These are phyloP conservation scores for Drosophila jambulina DNA, from an alignment of 1,140 invertebrate genomes.

Conservation along the genomic window DNA sequence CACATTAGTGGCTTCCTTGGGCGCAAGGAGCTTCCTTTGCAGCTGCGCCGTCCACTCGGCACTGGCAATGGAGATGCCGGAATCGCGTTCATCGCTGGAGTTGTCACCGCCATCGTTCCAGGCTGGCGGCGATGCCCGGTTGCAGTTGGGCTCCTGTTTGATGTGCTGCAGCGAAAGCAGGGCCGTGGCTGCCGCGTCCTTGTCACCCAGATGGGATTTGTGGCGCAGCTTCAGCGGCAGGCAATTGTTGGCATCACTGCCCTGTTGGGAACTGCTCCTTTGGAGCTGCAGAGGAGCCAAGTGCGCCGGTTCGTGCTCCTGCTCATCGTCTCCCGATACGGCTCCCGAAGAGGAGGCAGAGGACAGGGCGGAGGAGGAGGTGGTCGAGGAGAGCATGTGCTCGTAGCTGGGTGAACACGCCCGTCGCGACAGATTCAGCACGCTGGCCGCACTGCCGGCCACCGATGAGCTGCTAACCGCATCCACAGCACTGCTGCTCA, in stretches of 20 bases:
- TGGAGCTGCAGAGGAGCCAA: conserved; percentile 39
- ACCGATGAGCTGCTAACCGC: conserved; percentile 68
- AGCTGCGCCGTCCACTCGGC: conserved; percentile 87
- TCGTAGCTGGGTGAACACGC: conserved; percentile 79
- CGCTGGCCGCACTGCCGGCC: conserved; percentile 85
- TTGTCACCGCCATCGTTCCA: conserved; percentile 93
- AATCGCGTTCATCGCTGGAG: conserved; percentile 94
- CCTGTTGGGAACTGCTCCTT: conserved; percentile 38
- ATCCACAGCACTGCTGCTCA: conserved; percentile 74
- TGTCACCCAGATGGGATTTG: conserved; percentile 95
- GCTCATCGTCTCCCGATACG: conserved; percentile 87
- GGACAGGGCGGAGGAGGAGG: conserved; percentile 49
- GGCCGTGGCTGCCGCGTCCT: conserved; percentile 93
- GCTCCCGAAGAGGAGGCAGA: conserved; percentile 88
- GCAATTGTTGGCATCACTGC: conserved; percentile 86
- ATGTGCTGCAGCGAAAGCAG: conserved; percentile 92
- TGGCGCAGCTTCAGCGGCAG: conserved; percentile 95
- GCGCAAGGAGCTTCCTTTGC: conserved; percentile 68
- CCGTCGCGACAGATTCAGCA: conserved; percentile 89
- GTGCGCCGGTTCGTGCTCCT: conserved; percentile 62
- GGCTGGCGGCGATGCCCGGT: conserved; percentile 88
- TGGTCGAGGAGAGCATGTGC: conserved; percentile 76
- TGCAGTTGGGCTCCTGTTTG: conserved; percentile 92
- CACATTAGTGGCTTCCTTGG: conserved; percentile 45
- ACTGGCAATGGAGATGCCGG: conserved; percentile 92